These are phyloP conservation scores for Ctenodactylus gundi DNA, from an alignment of 2,113 vertebrate genomes.

Conservation along the genomic window DNA sequence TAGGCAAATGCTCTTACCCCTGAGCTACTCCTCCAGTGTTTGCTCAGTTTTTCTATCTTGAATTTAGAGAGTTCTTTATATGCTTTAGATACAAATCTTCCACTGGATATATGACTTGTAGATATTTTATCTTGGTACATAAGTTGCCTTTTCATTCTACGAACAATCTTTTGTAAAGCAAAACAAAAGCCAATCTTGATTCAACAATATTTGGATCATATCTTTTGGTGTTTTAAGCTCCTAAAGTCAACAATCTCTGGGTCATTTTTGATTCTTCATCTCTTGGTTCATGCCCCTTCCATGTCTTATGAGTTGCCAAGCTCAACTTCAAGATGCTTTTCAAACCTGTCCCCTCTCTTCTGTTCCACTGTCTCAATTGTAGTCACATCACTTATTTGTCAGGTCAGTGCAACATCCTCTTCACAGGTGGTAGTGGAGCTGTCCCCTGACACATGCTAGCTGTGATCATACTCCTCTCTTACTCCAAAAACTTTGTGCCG, in stretches of 20 bases:
- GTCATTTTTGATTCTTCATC: slow-evolving; percentile 47
- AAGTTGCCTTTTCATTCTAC: slow-evolving; percentile 16
- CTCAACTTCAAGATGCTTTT: background rate
- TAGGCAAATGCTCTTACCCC: background rate
- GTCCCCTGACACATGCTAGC: background rate
- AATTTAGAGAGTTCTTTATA: slow-evolving; percentile 49
- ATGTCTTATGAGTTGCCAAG: slow-evolving; percentile 4
- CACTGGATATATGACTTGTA: slow-evolving; percentile 28
- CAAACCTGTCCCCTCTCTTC: background rate
- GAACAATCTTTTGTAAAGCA: slow-evolving; percentile 38
- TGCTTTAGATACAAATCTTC: slow-evolving; percentile 56
- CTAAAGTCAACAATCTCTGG: slow-evolving; percentile 23
- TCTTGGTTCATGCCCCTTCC: slow-evolving; percentile 14
- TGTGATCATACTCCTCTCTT: background rate
- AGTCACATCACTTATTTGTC: background rate
- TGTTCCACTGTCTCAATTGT: background rate
- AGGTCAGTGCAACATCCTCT: background rate
- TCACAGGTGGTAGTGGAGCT: background rate
- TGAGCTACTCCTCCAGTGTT: background rate
- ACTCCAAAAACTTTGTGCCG: background rate
- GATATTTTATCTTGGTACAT: slow-evolving; percentile 53
- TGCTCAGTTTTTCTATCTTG: background rate
- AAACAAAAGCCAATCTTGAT: slow-evolving; percentile 47
- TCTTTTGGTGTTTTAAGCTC: slow-evolving; percentile 36
- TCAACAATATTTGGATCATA: background rate